Conservation (phyloP, 1,140 invertebrate genomes). For the Trigoniulus corallinus region DNA sequence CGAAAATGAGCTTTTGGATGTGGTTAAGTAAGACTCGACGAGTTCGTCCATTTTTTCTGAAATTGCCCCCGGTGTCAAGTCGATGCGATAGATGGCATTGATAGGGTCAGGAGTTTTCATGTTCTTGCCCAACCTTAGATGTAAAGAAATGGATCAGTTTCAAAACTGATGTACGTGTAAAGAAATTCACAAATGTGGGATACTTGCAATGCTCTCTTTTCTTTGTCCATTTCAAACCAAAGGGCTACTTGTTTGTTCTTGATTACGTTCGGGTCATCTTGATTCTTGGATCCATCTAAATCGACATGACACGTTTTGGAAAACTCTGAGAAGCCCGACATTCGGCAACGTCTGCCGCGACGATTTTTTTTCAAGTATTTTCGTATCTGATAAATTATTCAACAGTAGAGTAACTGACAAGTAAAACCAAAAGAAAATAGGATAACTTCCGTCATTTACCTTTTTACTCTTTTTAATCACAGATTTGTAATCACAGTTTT, state of each 20-base stretch:
- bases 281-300: conserved; percentile 4
- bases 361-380: neutral
- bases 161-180: no score
- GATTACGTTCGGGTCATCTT: conserved; percentile 14
- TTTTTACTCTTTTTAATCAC: conserved; percentile 30
- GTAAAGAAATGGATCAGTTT: no score
- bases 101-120: conserved; percentile 42
- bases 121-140: no score
- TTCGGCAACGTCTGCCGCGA: neutral
- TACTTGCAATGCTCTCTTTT: conserved; percentile 11
- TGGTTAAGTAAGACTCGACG: conserved; percentile 43
- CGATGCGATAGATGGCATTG: conserved; percentile 44
- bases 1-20: conserved; percentile 21
- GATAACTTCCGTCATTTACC: conserved; percentile 7
- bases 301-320: neutral
- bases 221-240: conserved; percentile 19
- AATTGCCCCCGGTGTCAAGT: conserved; percentile 52
- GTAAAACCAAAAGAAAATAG: no score
- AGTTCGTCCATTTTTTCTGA: conserved; percentile 56
- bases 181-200: no score
- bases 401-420: neutral
- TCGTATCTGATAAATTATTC: neutral
- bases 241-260: conserved; percentile 12
- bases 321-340: neutral
- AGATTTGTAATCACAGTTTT: conserved; percentile 25